Base-by-base conservation (phyloP, 1,140 invertebrate species). In the Aphis craccivora region DNA sequence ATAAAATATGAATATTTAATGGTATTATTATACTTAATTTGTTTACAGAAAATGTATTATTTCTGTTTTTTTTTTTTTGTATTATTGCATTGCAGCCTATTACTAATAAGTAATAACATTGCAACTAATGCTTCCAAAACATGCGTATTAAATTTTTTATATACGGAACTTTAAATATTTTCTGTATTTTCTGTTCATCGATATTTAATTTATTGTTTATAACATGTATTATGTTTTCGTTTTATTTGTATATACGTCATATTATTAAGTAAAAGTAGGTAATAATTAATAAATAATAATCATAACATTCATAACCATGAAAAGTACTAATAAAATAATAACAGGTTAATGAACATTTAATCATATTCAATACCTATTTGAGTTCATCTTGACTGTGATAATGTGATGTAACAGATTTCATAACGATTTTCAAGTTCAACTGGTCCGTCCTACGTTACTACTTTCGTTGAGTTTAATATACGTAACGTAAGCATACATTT, bases 351-450 rank as follows among this genome's bases (percentile, higher is more conserved):
- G 30, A 14, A 76, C 60, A 4, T 76, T 76, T 76, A 60, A 60
- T n/a, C 14, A 18, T n/a, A 76, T 76, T 76, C 60, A n/a, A 1
- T n/a, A 40, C 37, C 37, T 40, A 18, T 76, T n/a, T 76, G 60
- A 76, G 14, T 76, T 76, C 30, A 76, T n/a, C n/a, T 76, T 18
- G 60, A 18, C 30, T 76, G 60, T n/a, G 30, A 76, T n/a, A 18
- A 14, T n/a, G 60, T 76, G 30, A 76, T 76, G 60, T 76, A 76
- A 76, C n/a, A n/a, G 60, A n/a, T 76, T 76, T 76, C 60, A 76
- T 76, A n/a, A 76, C 30, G 60, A 76, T n/a, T 76, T 76, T 76
- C 60, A 76, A 76, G 60, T 76, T 76, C 60, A 76, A 76, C n/a
- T n/a, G n/a, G 14, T n/a, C 0, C 14, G 60, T 76, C 30, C n/a